A percentile compares a stretch with the other conserved stretches of the same genome.
These are phyloP conservation scores for Cyanoramphus novaezelandiae DNA, from an alignment of 2,113 vertebrate genomes.

Conservation along the genomic window DNA sequence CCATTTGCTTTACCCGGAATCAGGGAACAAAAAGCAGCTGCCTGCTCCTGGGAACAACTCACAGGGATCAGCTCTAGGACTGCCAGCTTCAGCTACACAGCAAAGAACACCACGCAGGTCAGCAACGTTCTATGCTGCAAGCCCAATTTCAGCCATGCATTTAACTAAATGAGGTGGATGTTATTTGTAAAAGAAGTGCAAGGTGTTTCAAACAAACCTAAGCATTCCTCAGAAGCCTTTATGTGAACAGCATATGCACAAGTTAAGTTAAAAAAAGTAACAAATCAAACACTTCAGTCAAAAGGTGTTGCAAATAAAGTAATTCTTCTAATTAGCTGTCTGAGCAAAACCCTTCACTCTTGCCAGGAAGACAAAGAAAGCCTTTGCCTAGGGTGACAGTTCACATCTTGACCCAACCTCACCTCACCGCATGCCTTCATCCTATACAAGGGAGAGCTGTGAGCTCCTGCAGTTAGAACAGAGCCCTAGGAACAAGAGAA, in stretches of 20 bases:
- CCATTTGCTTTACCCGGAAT: constrained; percentile 8
- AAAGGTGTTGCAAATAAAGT: neutral
- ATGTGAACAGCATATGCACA: neutral
- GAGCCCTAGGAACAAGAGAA: neutral
- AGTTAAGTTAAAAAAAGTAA: neutral
- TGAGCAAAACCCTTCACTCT: neutral
- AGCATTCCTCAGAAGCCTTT: neutral
- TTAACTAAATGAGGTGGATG: neutral
- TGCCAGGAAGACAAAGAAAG: neutral
- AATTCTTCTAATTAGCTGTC: neutral
- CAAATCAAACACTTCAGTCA: neutral
- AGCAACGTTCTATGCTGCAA: rapidly evolving
- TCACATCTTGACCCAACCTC: neutral
- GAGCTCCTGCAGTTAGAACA: no score
- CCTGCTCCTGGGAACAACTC: constrained; percentile 39
- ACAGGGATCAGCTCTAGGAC: neutral
- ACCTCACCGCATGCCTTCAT: neutral
- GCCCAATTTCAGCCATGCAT: neutral
- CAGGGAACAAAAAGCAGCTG: constrained; percentile 30
- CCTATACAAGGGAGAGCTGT: neutral
- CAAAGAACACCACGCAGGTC: neutral
- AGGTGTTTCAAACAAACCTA: neutral
- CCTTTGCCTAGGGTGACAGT: neutral
- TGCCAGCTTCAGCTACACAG: neutral
- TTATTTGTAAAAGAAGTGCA: neutral